A percentile compares a stretch with the other conserved stretches of the same genome.
Conservation (phyloP, 2,113 vertebrate genomes). For the Bujurquina vittata region DNA sequence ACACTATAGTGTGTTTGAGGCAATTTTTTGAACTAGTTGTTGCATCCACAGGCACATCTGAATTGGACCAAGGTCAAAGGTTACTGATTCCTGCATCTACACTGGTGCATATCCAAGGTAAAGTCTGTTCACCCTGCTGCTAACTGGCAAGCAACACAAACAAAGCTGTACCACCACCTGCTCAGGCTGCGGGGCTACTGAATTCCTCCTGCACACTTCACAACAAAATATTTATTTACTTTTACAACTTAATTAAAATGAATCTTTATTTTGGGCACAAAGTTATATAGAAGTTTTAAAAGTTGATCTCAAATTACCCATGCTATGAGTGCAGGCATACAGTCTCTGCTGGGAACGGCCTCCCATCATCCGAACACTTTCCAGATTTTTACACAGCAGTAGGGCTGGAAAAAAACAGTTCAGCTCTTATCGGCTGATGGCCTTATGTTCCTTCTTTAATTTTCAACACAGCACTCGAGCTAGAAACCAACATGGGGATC, state of each 20-base stretch:
- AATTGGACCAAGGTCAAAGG: not conserved
- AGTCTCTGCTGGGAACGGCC: not conserved
- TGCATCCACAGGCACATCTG: not conserved
- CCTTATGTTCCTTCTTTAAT: constrained; percentile 13
- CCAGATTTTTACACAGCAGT: constrained; percentile 27
- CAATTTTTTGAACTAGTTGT: not conserved
- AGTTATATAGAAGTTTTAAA: not conserved
- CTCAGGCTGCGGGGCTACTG: not conserved
- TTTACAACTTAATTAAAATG: not conserved
- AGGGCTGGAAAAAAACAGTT: not conserved
- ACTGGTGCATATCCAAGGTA: not conserved
- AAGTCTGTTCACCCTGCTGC: not conserved
- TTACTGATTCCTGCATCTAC: not conserved
- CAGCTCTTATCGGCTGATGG: not conserved
- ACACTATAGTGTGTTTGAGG: no score
- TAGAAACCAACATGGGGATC: constrained; percentile 5
- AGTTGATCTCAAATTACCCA: not conserved
- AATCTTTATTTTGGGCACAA: not conserved
- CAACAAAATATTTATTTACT: not conserved
- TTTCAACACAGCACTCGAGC: not conserved
- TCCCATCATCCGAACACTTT: constrained; percentile 3
- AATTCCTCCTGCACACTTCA: not conserved
- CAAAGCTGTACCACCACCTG: not conserved
- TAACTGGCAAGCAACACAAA: not conserved
- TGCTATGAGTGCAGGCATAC: not conserved